phyloP scores from a whole-genome alignment of 2,888 invertebrate species.

The Synergus itoensis region DNA sequence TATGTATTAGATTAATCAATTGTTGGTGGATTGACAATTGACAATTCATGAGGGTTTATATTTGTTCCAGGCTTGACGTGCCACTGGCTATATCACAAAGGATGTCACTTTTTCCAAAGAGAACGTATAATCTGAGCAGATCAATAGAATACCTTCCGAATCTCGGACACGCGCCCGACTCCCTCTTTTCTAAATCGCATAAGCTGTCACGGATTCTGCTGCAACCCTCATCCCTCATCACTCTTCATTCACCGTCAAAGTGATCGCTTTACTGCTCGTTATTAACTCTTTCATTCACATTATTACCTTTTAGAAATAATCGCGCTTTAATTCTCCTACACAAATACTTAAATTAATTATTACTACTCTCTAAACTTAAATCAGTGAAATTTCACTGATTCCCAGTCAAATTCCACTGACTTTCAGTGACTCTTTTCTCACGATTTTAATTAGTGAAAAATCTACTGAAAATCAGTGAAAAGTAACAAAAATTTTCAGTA shows the following conservation, averaged over 20 bases:
- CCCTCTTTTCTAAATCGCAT: conserved; percentile 41
- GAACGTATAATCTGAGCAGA: conserved; percentile 35
- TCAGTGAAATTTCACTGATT: too few species aligned
- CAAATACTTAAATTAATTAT: background rate
- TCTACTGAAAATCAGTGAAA: too few species aligned
- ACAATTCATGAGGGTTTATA: conserved; percentile 33
- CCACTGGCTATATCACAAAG: conserved; percentile 34
- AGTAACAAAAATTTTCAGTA: too few species aligned
- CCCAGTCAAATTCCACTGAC: too few species aligned
- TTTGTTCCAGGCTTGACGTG: conserved; percentile 10
- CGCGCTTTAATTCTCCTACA: background rate
- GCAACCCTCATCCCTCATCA: conserved; percentile 22
- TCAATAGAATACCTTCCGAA: conserved; percentile 41
- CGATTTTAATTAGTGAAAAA: too few species aligned
- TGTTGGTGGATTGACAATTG: conserved; percentile 18
- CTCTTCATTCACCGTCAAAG: conserved; percentile 39
- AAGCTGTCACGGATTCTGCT: conserved; percentile 39
- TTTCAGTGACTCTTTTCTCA: too few species aligned
- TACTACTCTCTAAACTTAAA: too few species aligned
- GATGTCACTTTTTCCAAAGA: conserved; percentile 39
- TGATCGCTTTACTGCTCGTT: conserved; percentile 32
- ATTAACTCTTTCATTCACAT: conserved; percentile 37
- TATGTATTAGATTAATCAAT: conserved; percentile 30
- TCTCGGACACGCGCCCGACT: conserved; percentile 35
- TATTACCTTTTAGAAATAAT: conserved; percentile 25